These are phyloP conservation scores for Euzetes globulus DNA, from an alignment of 2,888 invertebrate genomes.

Conservation along the genomic window DNA sequence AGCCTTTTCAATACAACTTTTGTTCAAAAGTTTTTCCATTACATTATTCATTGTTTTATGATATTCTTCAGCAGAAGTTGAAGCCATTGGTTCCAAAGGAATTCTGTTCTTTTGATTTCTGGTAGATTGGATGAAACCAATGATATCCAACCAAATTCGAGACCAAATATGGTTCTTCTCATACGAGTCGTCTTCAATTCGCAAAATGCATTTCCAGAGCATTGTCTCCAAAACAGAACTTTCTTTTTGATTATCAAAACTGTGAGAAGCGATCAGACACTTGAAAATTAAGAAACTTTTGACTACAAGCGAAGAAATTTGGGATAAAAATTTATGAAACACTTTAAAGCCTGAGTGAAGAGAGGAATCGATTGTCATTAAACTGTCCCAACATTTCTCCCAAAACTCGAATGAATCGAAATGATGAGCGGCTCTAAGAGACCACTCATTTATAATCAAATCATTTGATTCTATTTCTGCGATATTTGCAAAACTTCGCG, in stretches of 20 bases:
- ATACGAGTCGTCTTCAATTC: not conserved
- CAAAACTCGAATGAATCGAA: slow-evolving; percentile 29
- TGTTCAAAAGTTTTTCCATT: slow-evolving; percentile 31
- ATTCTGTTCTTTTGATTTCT: not conserved
- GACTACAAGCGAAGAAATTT: slow-evolving; percentile 6
- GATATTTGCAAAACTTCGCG: slow-evolving; percentile 29
- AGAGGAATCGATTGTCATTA: slow-evolving; percentile 21
- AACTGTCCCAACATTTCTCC: slow-evolving; percentile 29
- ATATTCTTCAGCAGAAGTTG: not conserved
- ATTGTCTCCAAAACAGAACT: slow-evolving; percentile 16
- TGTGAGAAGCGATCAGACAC: slow-evolving; percentile 25
- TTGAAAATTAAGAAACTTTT: slow-evolving; percentile 32
- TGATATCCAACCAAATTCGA: slow-evolving; percentile 17
- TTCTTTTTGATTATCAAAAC: not conserved
- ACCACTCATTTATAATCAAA: slow-evolving; percentile 34
- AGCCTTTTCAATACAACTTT: slow-evolving; percentile 13
- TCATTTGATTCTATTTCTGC: slow-evolving; percentile 21
- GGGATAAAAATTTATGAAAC: slow-evolving; percentile 27
- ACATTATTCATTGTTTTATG: not conserved
- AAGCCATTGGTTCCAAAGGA: not conserved
- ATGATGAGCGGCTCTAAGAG: slow-evolving; percentile 13
- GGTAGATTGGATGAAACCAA: not conserved
- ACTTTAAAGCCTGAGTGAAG: slow-evolving; percentile 30
- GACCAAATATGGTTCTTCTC: not conserved
- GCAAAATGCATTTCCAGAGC: slow-evolving; percentile 5